phyloP scores from a whole-genome alignment of 2,888 invertebrate genomes.

The Drosophila monieri region DNA sequence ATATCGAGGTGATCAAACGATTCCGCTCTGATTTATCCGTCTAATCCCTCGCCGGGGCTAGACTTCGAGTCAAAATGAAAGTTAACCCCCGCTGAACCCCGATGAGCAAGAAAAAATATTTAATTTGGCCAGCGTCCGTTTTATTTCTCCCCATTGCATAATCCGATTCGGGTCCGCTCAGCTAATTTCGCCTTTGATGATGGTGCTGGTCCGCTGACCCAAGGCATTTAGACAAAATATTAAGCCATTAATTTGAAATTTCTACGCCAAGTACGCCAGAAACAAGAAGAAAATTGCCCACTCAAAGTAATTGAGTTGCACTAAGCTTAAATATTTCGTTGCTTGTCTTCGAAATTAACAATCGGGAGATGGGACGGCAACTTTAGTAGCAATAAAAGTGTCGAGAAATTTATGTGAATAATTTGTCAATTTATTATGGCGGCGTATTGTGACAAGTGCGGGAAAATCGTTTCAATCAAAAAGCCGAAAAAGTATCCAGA shows the following conservation, averaged over 20 bases:
- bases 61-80: constrained; percentile 6
- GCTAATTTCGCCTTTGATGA: constrained; percentile 27
- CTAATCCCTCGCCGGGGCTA: neutral
- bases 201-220: constrained; percentile 37
- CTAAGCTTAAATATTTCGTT: constrained; percentile 22
- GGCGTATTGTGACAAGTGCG: constrained; percentile 66
- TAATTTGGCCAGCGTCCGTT: constrained; percentile 24
- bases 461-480: constrained; percentile 67
- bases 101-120: constrained; percentile 1
- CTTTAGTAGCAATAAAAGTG: constrained; percentile 59
- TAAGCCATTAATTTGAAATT: constrained; percentile 57
- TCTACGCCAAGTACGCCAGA: constrained; percentile 53
- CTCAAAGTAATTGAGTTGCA: constrained; percentile 64
- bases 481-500: constrained; percentile 15
- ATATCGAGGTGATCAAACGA: constrained; percentile 5
- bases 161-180: constrained; percentile 15
- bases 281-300: constrained; percentile 56
- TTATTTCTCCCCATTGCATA: constrained; percentile 49
- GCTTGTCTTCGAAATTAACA: constrained; percentile 41
- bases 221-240: constrained; percentile 47
- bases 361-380: constrained; percentile 19
- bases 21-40: constrained; percentile 10
- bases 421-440: constrained; percentile 67
- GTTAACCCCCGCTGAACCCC: constrained; percentile 10
- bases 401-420: constrained; percentile 60